Base-by-base conservation (phyloP, 2,113 vertebrate genomes). In the Pseudorhombus dupliciocellatus region DNA sequence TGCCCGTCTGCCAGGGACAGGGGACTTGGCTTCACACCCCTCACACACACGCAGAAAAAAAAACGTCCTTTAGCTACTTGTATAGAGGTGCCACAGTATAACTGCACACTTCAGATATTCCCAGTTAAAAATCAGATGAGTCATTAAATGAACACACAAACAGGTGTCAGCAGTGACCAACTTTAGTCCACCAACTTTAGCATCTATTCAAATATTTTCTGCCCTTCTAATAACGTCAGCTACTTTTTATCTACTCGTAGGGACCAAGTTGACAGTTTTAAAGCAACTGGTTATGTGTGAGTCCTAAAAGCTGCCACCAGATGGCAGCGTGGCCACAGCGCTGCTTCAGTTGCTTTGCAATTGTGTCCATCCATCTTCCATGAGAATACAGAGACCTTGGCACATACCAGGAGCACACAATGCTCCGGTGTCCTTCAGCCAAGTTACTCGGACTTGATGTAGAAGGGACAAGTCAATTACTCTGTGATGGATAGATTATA, bases 1-100 rank as follows among this genome's bases (percentile, higher is more conserved):
- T 87, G 82, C 84, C 91, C 81, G 89, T 92, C 91, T 91, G 90
- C 88, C 82, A 84, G 73, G 86, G 87, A 89, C 76, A 69, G 73
- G 83, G 88, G 77, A 68, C 87, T 60, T 44, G 8, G 83, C 78
- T 79, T 86, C 87, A 85, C 91, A 87, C 87, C 76, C 78, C 51
- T 51, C 70, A 15, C 58, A 2, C 57, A 30, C 61, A 60, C 44
- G 53, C 42, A 74, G 61, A 71, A 63, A 20, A 77, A 56, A 75
- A 20, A 15, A 20, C 42, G 18, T 18, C 42, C 59, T 7, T 60
- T 76, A 78, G 58, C 55, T 77, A 22, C 75, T 66, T 64, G 50
- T 69, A 58, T 52, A 56, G 70, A 59, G 67, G 70, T 70, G 81
- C 66, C 66, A 67, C 64, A 66, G 57, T 79, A 65, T 50, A 62